phyloP scores from a whole-genome alignment of 2,888 invertebrate genomes.

The Drosophila mettleri region DNA sequence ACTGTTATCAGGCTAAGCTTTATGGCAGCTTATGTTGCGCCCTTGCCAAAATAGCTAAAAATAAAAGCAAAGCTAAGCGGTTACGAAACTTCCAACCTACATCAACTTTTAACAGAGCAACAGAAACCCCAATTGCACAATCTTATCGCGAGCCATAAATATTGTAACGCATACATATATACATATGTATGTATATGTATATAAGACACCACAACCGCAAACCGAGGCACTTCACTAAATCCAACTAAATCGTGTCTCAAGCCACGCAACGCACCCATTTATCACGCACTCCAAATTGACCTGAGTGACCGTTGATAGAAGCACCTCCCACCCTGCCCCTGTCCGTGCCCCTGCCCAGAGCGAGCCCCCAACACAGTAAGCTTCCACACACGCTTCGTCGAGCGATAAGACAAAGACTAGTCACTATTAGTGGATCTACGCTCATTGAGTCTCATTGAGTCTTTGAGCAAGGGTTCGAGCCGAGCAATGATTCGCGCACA shows the following conservation, averaged over 20 bases:
- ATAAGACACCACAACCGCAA: conserved; percentile 30
- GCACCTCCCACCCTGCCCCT: background rate
- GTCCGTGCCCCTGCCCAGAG: too few species aligned
- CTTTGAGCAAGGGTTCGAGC: conserved; percentile 27
- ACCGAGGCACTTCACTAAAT: conserved; percentile 31
- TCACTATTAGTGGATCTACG: conserved; percentile 43
- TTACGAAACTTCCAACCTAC: conserved; percentile 75
- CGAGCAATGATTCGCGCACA: conserved; percentile 48
- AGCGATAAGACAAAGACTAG: conserved; percentile 58
- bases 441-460: conserved; percentile 35
- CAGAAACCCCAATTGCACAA: conserved; percentile 71
- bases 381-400: conserved; percentile 8
- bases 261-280: conserved; percentile 76
- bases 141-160: conserved; percentile 77
- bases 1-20: conserved; percentile 46
- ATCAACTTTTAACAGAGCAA: conserved; percentile 64
- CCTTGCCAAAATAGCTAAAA: conserved; percentile 26
- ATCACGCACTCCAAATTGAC: conserved; percentile 77
- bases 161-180: conserved; percentile 41
- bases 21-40: conserved; percentile 39
- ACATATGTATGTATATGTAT: background rate
- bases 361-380: background rate
- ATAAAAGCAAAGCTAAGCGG: conserved; percentile 47
- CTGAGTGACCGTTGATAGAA: conserved; percentile 63
- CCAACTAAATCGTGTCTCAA: conserved; percentile 46